Evolutionary conservation across 2,113 vertebrate species (phyloP).

Genomic region (Lethenteron camtschaticum): DNA sequence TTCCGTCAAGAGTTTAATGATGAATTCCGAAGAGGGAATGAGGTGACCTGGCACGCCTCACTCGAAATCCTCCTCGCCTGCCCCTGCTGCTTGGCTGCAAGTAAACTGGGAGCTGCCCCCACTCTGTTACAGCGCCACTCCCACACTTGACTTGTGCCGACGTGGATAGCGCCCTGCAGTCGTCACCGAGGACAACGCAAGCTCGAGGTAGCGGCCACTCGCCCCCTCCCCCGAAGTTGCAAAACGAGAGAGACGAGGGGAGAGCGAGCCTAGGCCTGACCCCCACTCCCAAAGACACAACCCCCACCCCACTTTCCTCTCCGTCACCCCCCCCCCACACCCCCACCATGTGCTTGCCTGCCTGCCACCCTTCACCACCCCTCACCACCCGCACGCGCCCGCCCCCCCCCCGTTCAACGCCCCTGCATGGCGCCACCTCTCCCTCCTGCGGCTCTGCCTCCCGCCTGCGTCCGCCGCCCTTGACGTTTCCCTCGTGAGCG

Average conservation of each 20-base stretch:
- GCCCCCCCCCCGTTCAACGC: neutral
- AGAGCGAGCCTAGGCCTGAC: too few species aligned
- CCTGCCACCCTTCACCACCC: neutral
- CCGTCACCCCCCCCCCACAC: neutral
- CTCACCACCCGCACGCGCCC: neutral
- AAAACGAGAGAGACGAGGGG: too few species aligned
- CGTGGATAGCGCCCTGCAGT: slow-evolving; percentile 1
- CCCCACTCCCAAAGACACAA: too few species aligned
- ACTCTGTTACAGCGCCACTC: neutral
- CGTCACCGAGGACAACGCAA: neutral
- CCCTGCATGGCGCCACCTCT: neutral
- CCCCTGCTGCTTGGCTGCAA: neutral
- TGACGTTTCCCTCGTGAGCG: neutral
- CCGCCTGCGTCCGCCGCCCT: neutral
- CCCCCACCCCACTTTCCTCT: neutral
- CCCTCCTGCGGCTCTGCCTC: neutral
- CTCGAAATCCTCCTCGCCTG: neutral
- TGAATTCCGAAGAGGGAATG: too few species aligned
- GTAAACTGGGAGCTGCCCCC: neutral
- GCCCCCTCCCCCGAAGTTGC: neutral
- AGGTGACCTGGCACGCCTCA: too few species aligned
- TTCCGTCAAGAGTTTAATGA: too few species aligned
- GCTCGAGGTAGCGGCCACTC: neutral
- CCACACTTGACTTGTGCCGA: slow-evolving; percentile 2
- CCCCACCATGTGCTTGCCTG: neutral